These are phyloP conservation scores for Latrodectus geometricus DNA, from an alignment of 1,140 invertebrate species.

Conservation along the genomic window DNA sequence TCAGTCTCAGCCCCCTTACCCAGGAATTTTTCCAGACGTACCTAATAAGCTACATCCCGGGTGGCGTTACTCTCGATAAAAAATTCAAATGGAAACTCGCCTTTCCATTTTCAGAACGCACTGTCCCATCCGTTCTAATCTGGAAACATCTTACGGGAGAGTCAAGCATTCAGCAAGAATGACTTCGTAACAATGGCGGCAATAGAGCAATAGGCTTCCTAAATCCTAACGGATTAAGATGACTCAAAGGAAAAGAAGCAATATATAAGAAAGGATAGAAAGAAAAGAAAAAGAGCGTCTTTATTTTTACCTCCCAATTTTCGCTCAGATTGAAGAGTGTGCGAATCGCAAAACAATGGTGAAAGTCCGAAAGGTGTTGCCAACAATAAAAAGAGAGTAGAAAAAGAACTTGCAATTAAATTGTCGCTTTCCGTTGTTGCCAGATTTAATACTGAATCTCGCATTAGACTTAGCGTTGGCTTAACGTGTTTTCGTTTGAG, in stretches of 20 bases:
- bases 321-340: not conserved
- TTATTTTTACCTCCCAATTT: not conserved
- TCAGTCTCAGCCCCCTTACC: not conserved
- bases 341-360: not conserved
- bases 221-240: not conserved
- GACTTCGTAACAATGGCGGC: not conserved
- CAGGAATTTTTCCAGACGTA: not conserved
- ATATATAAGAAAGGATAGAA: not conserved
- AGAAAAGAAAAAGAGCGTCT: not conserved
- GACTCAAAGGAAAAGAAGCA: not conserved
- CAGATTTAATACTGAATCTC: slow-evolving; percentile 1
- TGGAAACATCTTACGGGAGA: not conserved
- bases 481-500: not conserved
- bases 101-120: not conserved
- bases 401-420: slow-evolving; percentile 1
- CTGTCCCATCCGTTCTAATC: not conserved
- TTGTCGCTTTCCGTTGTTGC: not conserved
- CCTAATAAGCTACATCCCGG: not conserved
- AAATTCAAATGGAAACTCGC: not conserved
- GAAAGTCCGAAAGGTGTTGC: not conserved
- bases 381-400: not conserved
- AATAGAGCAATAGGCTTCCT: not conserved
- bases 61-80: not conserved
- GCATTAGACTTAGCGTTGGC: not conserved
- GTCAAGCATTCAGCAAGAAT: not conserved